Base-by-base conservation (phyloP, 2,113 vertebrate genomes). In the Pachypanchax playfairii region DNA sequence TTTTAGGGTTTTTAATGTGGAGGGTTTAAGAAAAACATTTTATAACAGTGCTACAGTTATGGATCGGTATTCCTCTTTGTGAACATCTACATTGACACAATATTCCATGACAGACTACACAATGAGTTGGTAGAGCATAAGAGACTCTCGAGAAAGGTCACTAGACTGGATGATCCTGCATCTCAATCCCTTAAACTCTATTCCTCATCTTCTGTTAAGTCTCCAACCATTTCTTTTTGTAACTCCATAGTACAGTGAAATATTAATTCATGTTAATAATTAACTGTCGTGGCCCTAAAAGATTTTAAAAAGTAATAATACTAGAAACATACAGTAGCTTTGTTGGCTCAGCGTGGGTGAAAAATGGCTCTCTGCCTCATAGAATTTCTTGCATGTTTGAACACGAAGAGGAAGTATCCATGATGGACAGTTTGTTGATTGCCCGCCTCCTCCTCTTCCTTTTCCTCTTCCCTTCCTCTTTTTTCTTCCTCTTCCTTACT, bases 251-350 rank as follows among this genome's bases (percentile, higher is more conserved):
- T 57, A 61, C 59, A 1, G 52, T 89, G 50, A 85, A 90, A 87
- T 85, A 87, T 85, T 84, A 65, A 85, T 86, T 36, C 43, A 10
- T 67, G 63, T 88, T 41, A 84, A 88, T 80, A 76, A 58, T 86
- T 43, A 58, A 86, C 65, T 38, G 48, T 26, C 24, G 29, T 1
- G 14, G 57, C 73, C 80, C 86, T 87, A 76, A 86, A 77, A 80
- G 71, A 79, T 78, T 84, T 85, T 64, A 79, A 80, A 86, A 79
- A 81, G 75, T 85, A 79, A 87, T 81, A 81, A 74, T 79, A 60
- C 68, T 47, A 29, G 70, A 73, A 58, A 64, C 33, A 25, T n/a
- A n/a, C n/a, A n/a, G n/a, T 61, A 55, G 46, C 49, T 20, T 44
- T 17, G 25, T 64, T 68, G 77, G 67, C 54, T 28, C 20, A 2